phyloP scores from a whole-genome alignment of 53 echinoderm and acorn worm species.

The Crossaster papposus region DNA sequence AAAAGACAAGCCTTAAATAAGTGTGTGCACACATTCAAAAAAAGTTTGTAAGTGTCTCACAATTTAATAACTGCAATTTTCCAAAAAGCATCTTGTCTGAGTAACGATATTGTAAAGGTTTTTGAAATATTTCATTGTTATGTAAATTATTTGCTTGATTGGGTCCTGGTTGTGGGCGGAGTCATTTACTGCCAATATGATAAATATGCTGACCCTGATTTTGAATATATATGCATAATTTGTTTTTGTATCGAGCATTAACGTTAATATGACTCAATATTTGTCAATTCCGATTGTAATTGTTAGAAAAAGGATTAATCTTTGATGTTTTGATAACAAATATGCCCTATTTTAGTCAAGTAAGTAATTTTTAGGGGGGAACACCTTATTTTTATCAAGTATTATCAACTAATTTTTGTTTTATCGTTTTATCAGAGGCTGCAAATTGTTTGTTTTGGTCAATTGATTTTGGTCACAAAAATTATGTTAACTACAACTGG shows the following conservation, averaged over 20 bases:
- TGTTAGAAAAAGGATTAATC: not conserved
- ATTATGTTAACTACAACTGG: no score
- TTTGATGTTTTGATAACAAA: not conserved
- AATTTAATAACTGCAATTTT: not conserved
- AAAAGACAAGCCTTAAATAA: constrained; percentile 51
- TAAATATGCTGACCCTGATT: not conserved
- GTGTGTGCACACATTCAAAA: constrained; percentile 31
- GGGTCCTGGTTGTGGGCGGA: constrained; percentile 26
- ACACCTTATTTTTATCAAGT: not conserved
- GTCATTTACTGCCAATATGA: constrained; percentile 37
- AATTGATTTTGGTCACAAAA: no score
- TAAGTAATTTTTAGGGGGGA: not conserved
- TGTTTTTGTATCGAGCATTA: not conserved
- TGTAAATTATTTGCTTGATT: constrained; percentile 13
- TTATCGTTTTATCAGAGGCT: not conserved
- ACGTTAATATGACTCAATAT: not conserved
- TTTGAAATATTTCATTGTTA: not conserved
- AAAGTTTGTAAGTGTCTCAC: not conserved
- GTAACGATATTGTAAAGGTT: constrained; percentile 3
- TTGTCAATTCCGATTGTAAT: not conserved
- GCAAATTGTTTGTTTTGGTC: not conserved
- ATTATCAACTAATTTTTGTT: no score
- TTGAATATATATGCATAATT: constrained; percentile 24
- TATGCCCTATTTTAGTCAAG: not conserved
- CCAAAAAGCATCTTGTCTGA: not conserved